Percentiles rank a stretch among this genome's conserved stretches.
phyloP scores from a whole-genome alignment of 1,140 invertebrate genomes.

The Heliconius nattereri region DNA sequence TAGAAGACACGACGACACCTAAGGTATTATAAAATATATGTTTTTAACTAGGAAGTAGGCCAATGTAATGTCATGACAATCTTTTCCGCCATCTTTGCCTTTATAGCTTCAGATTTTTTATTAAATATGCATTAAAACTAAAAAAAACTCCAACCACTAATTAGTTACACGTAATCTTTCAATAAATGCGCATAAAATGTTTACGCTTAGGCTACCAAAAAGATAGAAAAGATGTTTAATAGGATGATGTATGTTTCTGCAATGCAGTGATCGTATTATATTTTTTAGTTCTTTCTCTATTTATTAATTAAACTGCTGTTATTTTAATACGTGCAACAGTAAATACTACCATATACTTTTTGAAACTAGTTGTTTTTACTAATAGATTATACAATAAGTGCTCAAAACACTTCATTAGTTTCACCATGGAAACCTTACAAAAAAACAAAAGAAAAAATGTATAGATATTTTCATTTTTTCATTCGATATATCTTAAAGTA shows the following conservation, averaged over 20 bases:
- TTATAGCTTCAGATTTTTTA: conserved; percentile 33
- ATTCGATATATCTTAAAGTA: not conserved
- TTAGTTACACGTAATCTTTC: not conserved
- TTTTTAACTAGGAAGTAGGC: conserved; percentile 60
- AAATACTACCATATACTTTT: not conserved
- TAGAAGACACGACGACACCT: conserved; percentile 74
- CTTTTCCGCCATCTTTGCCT: conserved; percentile 73
- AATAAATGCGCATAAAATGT: not conserved
- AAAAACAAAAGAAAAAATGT: not conserved
- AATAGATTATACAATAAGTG: not conserved
- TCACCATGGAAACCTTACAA: conserved; percentile 11
- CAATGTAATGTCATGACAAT: conserved; percentile 71
- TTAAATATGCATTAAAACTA: not conserved
- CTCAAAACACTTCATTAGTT: not conserved
- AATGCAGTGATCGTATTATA: conserved; percentile 31
- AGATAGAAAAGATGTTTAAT: conserved; percentile 28
- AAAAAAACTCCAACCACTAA: not conserved
- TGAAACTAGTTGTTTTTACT: not conserved
- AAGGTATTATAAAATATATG: conserved; percentile 54
- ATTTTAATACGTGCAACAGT: not conserved
- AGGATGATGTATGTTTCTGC: conserved; percentile 2
- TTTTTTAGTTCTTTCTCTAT: conserved; percentile 50
- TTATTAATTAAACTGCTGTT: not conserved
- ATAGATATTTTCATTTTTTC: not conserved
- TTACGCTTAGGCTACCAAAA: not conserved